These are phyloP conservation scores for Habropoda laboriosa DNA, from an alignment of 1,140 invertebrate species.

Conservation along the genomic window DNA sequence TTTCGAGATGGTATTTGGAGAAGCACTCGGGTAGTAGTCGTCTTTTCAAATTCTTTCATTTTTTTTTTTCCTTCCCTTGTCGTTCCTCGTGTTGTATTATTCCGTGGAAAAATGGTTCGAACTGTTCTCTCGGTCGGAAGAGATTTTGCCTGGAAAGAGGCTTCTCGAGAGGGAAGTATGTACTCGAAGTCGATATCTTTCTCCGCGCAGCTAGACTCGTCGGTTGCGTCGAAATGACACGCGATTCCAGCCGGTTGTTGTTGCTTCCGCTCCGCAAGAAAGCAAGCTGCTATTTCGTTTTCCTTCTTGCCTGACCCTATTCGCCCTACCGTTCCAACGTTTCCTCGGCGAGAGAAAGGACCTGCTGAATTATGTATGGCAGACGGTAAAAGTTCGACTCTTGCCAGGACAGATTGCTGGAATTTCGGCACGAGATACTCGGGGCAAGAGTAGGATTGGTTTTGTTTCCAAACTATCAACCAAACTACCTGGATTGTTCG, in stretches of 20 bases:
- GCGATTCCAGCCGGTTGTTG: slow-evolving; percentile 42
- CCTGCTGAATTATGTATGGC: slow-evolving; percentile 58
- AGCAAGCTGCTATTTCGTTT: slow-evolving; percentile 24
- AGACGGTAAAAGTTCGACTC: slow-evolving; percentile 43
- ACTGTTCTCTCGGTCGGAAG: not conserved
- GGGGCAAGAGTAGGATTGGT: not conserved
- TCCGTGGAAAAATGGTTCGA: not conserved
- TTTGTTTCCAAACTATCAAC: not conserved
- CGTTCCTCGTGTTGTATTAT: not conserved
- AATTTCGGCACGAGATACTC: slow-evolving; percentile 25
- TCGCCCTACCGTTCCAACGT: not conserved
- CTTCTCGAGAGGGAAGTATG: not conserved
- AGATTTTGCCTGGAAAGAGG: slow-evolving; percentile 24
- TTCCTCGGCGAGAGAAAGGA: slow-evolving; percentile 1
- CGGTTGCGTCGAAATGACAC: slow-evolving; percentile 31
- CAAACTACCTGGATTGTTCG: too few species aligned
- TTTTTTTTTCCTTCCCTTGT: too few species aligned
- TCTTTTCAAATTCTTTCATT: too few species aligned
- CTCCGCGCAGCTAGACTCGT: not conserved
- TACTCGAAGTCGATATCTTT: slow-evolving; percentile 28
- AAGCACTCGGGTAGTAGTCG: too few species aligned
- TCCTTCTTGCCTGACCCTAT: too few species aligned
- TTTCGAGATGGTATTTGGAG: too few species aligned
- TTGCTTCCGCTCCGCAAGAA: slow-evolving; percentile 19
- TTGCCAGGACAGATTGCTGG: not conserved